phyloP scores from a whole-genome alignment of 2,797 vertebrate genomes.

The Tinamus major region DNA sequence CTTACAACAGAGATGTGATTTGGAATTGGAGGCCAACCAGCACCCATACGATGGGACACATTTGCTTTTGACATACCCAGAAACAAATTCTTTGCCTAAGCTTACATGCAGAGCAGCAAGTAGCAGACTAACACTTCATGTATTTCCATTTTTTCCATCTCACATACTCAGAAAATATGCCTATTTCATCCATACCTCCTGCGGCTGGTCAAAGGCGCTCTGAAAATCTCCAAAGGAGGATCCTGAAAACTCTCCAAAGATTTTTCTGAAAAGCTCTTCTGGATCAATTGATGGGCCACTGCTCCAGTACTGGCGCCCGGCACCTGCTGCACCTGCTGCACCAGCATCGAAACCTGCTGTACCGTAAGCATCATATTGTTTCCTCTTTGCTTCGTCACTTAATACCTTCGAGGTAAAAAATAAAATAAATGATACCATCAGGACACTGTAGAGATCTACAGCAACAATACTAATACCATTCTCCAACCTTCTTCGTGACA shows the following conservation, averaged over 20 bases:
- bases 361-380: constrained; percentile 93
- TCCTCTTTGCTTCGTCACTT: constrained; percentile 93
- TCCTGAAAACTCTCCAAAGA: constrained; percentile 95
- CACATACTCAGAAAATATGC: background rate
- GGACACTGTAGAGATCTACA: fast-evolving
- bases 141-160: background rate
- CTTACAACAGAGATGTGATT: background rate
- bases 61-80: background rate
- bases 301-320: constrained; percentile 88
- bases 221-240: constrained; percentile 91
- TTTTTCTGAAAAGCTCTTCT: constrained; percentile 96
- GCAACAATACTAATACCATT: background rate
- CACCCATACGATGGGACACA: fast-evolving
- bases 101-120: fast-evolving
- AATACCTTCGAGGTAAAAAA: constrained; percentile 81
- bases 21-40: too few relatives aligned
- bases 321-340: constrained; percentile 60
- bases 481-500: background rate
- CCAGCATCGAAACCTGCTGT: constrained; percentile 86
- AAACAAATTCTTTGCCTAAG: background rate
- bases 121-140: background rate
- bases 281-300: constrained; percentile 86
- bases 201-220: constrained; percentile 90
- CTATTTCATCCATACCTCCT: constrained; percentile 84
- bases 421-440: fast-evolving